A percentile compares a stretch with the other conserved stretches of the same genome.
Conservation (phyloP, 2,888 invertebrate species). For the Heliothis peltigera region DNA sequence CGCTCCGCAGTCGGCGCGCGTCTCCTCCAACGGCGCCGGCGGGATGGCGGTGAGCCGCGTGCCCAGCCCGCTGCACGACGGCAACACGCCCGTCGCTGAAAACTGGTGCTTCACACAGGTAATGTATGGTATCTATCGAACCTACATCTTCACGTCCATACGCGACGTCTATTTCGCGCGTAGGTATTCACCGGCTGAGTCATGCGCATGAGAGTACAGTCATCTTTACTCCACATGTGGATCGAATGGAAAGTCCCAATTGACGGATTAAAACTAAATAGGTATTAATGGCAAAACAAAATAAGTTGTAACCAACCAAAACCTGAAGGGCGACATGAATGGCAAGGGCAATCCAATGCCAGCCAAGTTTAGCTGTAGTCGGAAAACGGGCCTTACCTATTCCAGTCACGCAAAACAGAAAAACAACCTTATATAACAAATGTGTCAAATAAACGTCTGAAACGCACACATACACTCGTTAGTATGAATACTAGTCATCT, state of each 20-base stretch:
- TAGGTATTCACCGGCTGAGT: background rate
- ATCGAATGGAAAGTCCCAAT: background rate
- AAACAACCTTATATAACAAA: conserved; percentile 35
- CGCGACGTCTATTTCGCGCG: background rate
- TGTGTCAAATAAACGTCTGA: conserved; percentile 30
- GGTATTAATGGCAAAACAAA: conserved; percentile 34
- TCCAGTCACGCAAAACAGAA: conserved; percentile 42
- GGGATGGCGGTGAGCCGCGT: conserved; percentile 99
- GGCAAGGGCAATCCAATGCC: conserved; percentile 47
- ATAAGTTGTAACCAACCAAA: conserved; percentile 28
- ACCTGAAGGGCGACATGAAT: conserved; percentile 42
- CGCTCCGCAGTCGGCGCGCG: conserved; percentile 95
- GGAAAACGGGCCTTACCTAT: conserved; percentile 30
- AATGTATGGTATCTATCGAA: conserved; percentile 61
- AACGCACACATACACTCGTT: conserved; percentile 34
- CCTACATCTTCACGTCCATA: conserved; percentile 14
- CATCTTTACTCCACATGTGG: conserved; percentile 5
- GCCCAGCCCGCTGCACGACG: conserved; percentile 98
- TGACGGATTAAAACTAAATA: background rate
- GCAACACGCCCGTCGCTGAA: conserved; percentile 99
- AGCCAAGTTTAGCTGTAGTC: conserved; percentile 25
- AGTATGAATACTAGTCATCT: conserved; percentile 61
- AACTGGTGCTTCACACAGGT: conserved; percentile 99
- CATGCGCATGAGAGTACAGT: conserved; percentile 5
- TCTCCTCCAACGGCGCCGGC: conserved; percentile 95